A percentile compares a stretch with the other conserved stretches of the same genome.
phyloP scores from a whole-genome alignment of 1,140 invertebrate genomes.

The Pseudachorutes palmiensis region DNA sequence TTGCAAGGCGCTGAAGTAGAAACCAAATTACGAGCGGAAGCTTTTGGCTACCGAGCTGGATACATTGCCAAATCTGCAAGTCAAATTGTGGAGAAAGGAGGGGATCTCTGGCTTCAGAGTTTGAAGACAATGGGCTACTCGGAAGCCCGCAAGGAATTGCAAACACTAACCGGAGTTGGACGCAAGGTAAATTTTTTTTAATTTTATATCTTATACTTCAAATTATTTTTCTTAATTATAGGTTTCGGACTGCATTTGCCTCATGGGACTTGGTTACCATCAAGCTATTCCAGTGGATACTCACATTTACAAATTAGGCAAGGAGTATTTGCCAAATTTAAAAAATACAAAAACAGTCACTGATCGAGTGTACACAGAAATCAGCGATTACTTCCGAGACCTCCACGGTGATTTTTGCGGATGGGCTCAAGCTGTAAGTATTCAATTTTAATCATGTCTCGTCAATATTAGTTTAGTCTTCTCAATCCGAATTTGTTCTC shows the following conservation, averaged over 20 bases:
- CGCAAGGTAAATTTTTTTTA: constrained; percentile 58
- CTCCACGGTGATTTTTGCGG: constrained; percentile 82
- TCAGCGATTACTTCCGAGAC: constrained; percentile 67
- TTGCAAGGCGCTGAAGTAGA: constrained; percentile 56
- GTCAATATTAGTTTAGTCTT: not conserved
- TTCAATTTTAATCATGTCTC: constrained; percentile 11
- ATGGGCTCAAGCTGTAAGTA: constrained; percentile 84
- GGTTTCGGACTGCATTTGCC: constrained; percentile 96
- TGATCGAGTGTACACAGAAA: constrained; percentile 72
- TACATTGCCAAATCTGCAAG: constrained; percentile 68
- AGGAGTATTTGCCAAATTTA: constrained; percentile 71
- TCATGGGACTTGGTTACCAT: constrained; percentile 89
- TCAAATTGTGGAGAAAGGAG: constrained; percentile 58
- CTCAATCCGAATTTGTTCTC: not conserved
- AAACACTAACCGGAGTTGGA: constrained; percentile 74
- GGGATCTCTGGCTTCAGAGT: constrained; percentile 59
- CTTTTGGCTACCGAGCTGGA: constrained; percentile 87
- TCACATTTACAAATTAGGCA: constrained; percentile 88
- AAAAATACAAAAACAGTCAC: constrained; percentile 69
- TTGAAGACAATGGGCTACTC: constrained; percentile 60
- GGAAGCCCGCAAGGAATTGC: constrained; percentile 62
- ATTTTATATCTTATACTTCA: constrained; percentile 25
- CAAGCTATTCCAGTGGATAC: constrained; percentile 90
- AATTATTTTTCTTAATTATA: constrained; percentile 44
- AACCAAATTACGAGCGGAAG: constrained; percentile 59